Percentiles rank a stretch among this genome's conserved stretches.
Evolutionary conservation across 1,140 invertebrate species (phyloP).

Genomic region (Cryptotermes secundus): DNA sequence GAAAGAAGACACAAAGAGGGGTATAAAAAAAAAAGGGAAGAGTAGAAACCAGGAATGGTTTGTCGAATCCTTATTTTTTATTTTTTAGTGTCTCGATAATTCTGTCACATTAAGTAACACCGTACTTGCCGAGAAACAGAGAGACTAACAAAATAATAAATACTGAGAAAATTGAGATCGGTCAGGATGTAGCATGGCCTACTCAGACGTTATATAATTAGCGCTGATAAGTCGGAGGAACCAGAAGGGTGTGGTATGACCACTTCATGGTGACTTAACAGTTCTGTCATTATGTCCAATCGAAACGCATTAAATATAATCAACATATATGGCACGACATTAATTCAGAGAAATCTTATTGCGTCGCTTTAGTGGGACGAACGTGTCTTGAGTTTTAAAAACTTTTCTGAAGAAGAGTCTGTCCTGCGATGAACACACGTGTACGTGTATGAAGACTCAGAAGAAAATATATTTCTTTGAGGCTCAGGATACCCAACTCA

Average conservation of each 20-base stretch:
- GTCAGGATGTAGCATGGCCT: neutral
- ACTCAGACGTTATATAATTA: neutral
- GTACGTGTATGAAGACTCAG: too few relatives aligned
- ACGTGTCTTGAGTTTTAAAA: neutral
- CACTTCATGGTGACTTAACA: neutral
- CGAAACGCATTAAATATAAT: neutral
- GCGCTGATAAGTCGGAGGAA: neutral
- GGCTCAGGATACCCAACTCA: too few relatives aligned
- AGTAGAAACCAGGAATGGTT: neutral
- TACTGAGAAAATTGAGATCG: neutral
- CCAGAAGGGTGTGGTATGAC: neutral
- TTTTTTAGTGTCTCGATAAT: neutral
- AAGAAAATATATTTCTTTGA: too few relatives aligned
- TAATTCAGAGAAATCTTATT: neutral
- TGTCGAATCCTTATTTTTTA: neutral
- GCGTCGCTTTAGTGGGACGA: neutral
- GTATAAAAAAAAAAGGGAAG: neutral
- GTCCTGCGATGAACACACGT: too few relatives aligned
- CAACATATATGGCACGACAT: neutral
- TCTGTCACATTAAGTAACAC: neutral
- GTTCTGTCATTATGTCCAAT: neutral
- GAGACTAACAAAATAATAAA: neutral
- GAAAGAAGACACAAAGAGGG: neutral
- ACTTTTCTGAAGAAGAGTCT: neutral
- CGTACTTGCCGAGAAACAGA: neutral